A percentile compares a stretch with the other conserved stretches of the same genome.
These are phyloP conservation scores for Lacerta bilineata DNA, from an alignment of 2,797 vertebrate species.

Conservation along the genomic window DNA sequence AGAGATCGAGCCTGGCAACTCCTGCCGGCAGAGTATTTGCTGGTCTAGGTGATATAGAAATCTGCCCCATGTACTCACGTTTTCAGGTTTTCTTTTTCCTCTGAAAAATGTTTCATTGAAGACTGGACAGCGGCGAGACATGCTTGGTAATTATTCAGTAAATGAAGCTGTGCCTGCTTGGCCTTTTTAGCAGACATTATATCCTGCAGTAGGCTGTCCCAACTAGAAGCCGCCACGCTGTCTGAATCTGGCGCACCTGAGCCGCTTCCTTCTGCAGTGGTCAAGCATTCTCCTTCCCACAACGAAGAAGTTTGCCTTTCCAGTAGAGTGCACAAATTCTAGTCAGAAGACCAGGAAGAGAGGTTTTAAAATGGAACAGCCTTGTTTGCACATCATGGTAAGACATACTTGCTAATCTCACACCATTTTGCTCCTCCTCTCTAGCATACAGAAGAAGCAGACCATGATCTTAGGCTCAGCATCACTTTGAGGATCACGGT, in stretches of 20 bases:
- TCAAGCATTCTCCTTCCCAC: constrained; percentile 52
- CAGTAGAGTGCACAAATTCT: constrained; percentile 80
- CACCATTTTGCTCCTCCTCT: not conserved
- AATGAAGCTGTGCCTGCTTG: constrained; percentile 83
- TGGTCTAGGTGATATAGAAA: not conserved
- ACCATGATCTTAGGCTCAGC: not conserved
- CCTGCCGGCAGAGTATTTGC: not conserved
- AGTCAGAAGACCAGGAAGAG: constrained; percentile 23
- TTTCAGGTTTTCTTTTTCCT: constrained; percentile 83
- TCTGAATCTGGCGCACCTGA: constrained; percentile 37
- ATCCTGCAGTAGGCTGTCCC: constrained; percentile 82
- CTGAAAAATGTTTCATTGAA: constrained; percentile 78
- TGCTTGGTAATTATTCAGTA: constrained; percentile 82
- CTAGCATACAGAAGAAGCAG: not conserved
- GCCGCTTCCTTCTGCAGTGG: constrained; percentile 39
- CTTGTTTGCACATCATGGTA: not conserved
- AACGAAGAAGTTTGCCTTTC: constrained; percentile 68
- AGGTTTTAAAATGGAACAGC: not conserved
- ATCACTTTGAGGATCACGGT: not conserved
- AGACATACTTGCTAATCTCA: not conserved
- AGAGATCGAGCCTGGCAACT: not conserved
- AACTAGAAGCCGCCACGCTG: constrained; percentile 67
- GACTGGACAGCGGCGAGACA: constrained; percentile 75
- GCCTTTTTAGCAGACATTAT: constrained; percentile 79
- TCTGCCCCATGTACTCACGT: constrained; percentile 81